These are phyloP conservation scores for Gadus macrocephalus DNA, from an alignment of 2,113 vertebrate genomes.

Conservation along the genomic window DNA sequence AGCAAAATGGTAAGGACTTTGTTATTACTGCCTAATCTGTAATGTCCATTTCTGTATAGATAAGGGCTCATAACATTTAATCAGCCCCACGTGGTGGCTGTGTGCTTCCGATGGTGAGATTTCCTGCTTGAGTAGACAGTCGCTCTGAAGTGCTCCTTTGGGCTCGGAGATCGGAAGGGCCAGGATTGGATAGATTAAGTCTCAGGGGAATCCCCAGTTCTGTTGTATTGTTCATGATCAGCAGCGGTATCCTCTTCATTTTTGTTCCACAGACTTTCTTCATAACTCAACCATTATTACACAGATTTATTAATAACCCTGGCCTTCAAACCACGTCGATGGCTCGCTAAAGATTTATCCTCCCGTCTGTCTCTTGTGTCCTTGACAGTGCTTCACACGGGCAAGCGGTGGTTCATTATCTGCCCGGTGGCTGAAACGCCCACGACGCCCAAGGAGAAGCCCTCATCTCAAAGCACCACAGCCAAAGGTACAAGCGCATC, in stretches of 20 bases:
- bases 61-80: not conserved
- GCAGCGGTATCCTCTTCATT: no score
- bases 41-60: not conserved
- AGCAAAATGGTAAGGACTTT: slow-evolving; percentile 85
- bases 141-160: not conserved
- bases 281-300: no score
- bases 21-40: not conserved
- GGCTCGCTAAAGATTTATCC: not conserved
- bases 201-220: not conserved
- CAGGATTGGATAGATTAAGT: no score
- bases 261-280: no score
- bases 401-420: slow-evolving; percentile 98
- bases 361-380: slow-evolving; percentile 17
- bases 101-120: not conserved
- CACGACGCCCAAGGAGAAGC: slow-evolving; percentile 57
- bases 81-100: not conserved
- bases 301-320: not conserved
- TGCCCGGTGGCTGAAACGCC: slow-evolving; percentile 92
- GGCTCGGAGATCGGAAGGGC: not conserved
- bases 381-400: slow-evolving; percentile 88
- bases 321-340: not conserved
- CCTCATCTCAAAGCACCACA: slow-evolving; percentile 36
- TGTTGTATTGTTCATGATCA: not conserved
- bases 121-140: not conserved
- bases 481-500: slow-evolving; percentile 42